Conservation (phyloP, 2,797 vertebrate species). For the Halcyon badia region DNA sequence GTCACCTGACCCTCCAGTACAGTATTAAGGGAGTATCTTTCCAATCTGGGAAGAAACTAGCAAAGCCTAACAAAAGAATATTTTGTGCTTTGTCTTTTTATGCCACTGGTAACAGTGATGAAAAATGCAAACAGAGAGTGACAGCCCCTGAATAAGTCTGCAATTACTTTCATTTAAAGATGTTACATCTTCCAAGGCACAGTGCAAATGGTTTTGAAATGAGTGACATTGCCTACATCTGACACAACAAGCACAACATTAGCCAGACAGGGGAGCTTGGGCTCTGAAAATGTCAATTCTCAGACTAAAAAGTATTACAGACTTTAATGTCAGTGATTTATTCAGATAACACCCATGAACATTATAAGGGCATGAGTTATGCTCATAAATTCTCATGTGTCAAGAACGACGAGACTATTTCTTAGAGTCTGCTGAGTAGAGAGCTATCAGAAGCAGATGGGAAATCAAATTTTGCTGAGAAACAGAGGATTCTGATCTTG, state of each 20-base stretch:
- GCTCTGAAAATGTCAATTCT: constrained; percentile 35
- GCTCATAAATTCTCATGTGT: neutral
- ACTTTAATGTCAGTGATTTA: constrained; percentile 41
- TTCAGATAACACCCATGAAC: constrained; percentile 18
- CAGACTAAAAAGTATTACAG: constrained; percentile 21
- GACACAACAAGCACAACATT: neutral
- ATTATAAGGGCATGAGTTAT: constrained; percentile 43
- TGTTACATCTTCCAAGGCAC: neutral
- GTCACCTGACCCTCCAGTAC: neutral
- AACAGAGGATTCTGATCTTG: neutral
- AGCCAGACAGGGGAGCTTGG: neutral
- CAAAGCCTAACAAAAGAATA: neutral
- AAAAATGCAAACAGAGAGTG: neutral
- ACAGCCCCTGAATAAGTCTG: neutral
- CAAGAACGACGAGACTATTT: constrained; percentile 20
- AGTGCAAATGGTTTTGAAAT: constrained; percentile 7
- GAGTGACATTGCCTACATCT: neutral
- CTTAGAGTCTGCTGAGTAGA: constrained; percentile 12
- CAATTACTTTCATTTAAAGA: constrained; percentile 43
- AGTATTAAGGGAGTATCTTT: neutral
- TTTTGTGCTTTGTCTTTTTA: neutral
- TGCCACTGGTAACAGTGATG: neutral
- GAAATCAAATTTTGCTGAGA: constrained; percentile 43
- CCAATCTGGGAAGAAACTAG: neutral
- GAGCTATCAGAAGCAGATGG: constrained; percentile 26